A percentile compares a stretch with the other conserved stretches of the same genome.
Conservation (phyloP, 2,888 invertebrate genomes). For the Cataglyphis rosenhaueri region DNA sequence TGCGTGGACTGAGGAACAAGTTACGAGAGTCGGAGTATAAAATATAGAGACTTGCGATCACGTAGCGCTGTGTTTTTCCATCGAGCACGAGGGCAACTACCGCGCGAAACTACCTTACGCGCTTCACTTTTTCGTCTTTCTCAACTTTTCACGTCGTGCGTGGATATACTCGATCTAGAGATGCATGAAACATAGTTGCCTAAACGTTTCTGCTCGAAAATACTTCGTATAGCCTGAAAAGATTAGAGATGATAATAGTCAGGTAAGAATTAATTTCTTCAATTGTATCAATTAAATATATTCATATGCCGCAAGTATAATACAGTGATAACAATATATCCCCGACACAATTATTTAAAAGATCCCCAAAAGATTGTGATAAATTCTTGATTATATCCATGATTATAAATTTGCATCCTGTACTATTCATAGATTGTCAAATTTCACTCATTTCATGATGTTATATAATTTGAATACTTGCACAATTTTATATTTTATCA, state of each 20-base stretch:
- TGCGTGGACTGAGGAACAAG: slow-evolving; percentile 37
- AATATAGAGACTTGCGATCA: slow-evolving; percentile 43
- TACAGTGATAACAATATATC: neutral
- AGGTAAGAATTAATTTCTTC: neutral
- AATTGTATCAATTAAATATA: neutral
- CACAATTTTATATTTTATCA: neutral
- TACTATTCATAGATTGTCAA: neutral
- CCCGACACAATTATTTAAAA: neutral
- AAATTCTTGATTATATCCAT: neutral
- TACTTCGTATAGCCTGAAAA: neutral
- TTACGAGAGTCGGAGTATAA: slow-evolving; percentile 35
- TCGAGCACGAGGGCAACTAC: slow-evolving; percentile 8
- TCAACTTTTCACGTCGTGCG: slow-evolving; percentile 15
- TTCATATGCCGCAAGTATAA: neutral
- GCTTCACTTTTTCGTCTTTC: slow-evolving; percentile 28
- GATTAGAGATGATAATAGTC: neutral
- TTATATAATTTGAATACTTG: neutral
- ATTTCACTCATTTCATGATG: neutral
- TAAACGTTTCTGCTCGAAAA: neutral
- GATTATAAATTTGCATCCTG: neutral
- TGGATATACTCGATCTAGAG: neutral
- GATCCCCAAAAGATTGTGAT: neutral
- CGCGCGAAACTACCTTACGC: slow-evolving; percentile 33
- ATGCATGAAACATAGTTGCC: slow-evolving; percentile 18
- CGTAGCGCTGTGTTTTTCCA: slow-evolving; percentile 48